A percentile compares a stretch with the other conserved stretches of the same genome.
phyloP scores from a whole-genome alignment of 2,797 vertebrate species.

The Neosilurus mollespiculum region DNA sequence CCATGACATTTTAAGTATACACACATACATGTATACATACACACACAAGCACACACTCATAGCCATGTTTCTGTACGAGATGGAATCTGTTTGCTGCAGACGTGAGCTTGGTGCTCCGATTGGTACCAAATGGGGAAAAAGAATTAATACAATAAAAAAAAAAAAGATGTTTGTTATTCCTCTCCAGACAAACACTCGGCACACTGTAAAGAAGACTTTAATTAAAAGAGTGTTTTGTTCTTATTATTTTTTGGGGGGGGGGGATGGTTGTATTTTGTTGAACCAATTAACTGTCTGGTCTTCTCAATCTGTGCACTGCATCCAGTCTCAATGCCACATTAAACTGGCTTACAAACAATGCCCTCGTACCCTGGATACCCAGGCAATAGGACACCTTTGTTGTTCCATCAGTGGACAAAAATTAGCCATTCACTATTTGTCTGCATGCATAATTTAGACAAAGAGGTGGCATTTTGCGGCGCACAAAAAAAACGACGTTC shows the following conservation, averaged over 20 bases:
- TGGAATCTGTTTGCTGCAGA: slow-evolving; percentile 68
- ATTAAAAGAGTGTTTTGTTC: neutral
- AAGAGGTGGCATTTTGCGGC: slow-evolving; percentile 67
- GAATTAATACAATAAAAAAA: neutral
- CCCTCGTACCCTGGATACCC: slow-evolving; percentile 46
- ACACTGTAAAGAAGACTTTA: neutral
- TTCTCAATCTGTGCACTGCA: neutral
- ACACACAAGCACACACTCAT: slow-evolving; percentile 64
- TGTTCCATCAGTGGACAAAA: slow-evolving; percentile 65
- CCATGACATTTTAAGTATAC: slow-evolving; percentile 64
- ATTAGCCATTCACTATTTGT: slow-evolving; percentile 71
- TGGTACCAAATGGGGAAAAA: slow-evolving; percentile 65
- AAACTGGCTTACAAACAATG: slow-evolving; percentile 29
- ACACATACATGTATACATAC: neutral
- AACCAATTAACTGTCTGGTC: neutral
- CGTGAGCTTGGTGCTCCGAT: slow-evolving; percentile 47
- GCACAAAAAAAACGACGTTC: slow-evolving; percentile 31
- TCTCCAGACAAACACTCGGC: slow-evolving; percentile 8
- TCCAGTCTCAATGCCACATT: slow-evolving; percentile 18
- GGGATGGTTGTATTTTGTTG: neutral
- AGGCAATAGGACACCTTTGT: slow-evolving; percentile 59
- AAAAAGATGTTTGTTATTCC: neutral
- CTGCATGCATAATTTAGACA: slow-evolving; percentile 72
- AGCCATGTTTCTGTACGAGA: slow-evolving; percentile 65
- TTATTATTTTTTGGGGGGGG: neutral